Conservation (phyloP, 2,888 invertebrate genomes). For the Halocaridina rubra region DNA sequence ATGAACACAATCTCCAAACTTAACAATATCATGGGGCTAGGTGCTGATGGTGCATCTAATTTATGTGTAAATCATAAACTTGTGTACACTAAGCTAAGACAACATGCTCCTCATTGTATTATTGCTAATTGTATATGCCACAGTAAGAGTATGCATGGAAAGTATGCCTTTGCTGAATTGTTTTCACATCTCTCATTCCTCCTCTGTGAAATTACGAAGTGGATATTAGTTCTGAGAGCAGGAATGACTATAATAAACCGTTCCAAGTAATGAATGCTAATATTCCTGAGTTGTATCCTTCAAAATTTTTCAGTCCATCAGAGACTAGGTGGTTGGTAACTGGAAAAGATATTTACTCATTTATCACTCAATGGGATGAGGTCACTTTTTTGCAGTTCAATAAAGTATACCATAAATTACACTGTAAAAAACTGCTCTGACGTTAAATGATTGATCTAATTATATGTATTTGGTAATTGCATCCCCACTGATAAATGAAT, state of each 20-base stretch:
- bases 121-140: background rate
- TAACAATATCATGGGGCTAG: too few species aligned
- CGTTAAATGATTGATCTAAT: conserved; percentile 6
- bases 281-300: conserved; percentile 6
- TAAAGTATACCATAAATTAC: background rate
- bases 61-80: background rate
- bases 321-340: background rate
- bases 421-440: background rate
- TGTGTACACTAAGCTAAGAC: background rate
- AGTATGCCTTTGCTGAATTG: background rate
- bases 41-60: background rate
- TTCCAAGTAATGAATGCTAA: conserved; percentile 2
- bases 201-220: background rate
- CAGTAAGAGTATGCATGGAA: background rate
- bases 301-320: background rate
- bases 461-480: conserved; percentile 11
- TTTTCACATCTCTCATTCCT: background rate
- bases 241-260: background rate
- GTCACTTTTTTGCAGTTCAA: background rate
- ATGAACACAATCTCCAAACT: too few species aligned
- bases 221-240: background rate
- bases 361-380: background rate
- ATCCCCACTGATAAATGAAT: conserved; percentile 9
- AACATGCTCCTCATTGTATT: background rate
- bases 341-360: conserved; percentile 9